Evolutionary conservation across 2,797 vertebrate genomes (phyloP).

Genomic region (Etheostoma perlongum): DNA sequence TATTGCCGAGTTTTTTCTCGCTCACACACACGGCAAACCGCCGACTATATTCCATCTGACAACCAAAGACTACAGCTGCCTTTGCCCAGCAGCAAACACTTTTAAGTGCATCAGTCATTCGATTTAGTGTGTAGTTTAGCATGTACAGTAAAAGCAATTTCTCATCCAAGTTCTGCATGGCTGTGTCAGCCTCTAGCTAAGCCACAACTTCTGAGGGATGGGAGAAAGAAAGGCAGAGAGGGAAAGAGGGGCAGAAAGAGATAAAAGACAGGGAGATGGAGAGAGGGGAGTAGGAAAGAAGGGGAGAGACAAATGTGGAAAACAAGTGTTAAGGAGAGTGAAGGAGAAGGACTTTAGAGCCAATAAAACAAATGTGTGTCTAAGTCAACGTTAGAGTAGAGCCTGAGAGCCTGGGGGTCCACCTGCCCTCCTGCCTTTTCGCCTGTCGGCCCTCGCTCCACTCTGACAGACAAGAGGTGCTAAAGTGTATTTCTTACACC

Average conservation of each 20-base stretch:
- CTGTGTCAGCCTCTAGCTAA: constrained; percentile 75
- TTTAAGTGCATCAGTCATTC: constrained; percentile 75
- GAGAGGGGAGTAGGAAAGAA: constrained; percentile 15
- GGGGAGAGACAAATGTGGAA: constrained; percentile 69
- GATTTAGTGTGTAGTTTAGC: constrained; percentile 73
- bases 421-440: constrained; percentile 43
- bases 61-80: constrained; percentile 67
- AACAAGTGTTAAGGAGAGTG: constrained; percentile 77
- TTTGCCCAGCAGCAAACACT: constrained; percentile 70
- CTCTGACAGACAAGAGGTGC: constrained; percentile 66
- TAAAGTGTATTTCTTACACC: constrained; percentile 71
- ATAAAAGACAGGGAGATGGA: constrained; percentile 46
- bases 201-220: constrained; percentile 74
- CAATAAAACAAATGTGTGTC: constrained; percentile 76
- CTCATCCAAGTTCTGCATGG: constrained; percentile 73
- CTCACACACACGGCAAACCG: constrained; percentile 55
- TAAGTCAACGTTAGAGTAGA: constrained; percentile 58
- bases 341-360: constrained; percentile 75
- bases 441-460: constrained; percentile 51
- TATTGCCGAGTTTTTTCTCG: constrained; percentile 59
- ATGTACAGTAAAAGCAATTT: constrained; percentile 78
- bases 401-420: constrained; percentile 54
- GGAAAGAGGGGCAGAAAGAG: constrained; percentile 34
- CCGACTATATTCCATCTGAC: constrained; percentile 67
- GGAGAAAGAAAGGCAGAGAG: constrained; percentile 53